Percentiles rank a stretch among this genome's conserved stretches.
phyloP scores from a whole-genome alignment of 2,797 vertebrate species.

The Glossophaga mutica region DNA sequence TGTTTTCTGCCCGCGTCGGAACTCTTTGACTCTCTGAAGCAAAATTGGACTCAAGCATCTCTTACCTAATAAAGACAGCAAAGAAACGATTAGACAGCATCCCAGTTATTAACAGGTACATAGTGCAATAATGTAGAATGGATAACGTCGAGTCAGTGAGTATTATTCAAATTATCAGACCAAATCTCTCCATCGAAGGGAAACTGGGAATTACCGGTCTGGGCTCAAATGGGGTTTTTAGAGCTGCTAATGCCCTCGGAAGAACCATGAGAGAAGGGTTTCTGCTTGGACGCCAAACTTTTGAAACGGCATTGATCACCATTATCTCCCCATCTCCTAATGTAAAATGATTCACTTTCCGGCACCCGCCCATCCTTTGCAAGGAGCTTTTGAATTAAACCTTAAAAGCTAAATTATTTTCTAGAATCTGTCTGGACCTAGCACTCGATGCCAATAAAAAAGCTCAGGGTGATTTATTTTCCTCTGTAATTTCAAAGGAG shows the following conservation, averaged over 20 bases:
- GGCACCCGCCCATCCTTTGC: neutral
- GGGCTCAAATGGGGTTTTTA: slow-evolving; percentile 46
- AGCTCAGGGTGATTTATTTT: slow-evolving; percentile 50
- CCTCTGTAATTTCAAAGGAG: slow-evolving; percentile 44
- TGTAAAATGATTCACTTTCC: slow-evolving; percentile 25
- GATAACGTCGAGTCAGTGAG: neutral
- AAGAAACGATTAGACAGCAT: neutral
- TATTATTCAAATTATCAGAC: neutral
- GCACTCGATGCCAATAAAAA: neutral
- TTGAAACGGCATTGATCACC: slow-evolving; percentile 61
- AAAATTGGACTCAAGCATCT: neutral
- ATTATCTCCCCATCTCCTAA: slow-evolving; percentile 56
- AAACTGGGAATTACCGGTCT: slow-evolving; percentile 37
- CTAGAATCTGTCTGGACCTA: neutral
- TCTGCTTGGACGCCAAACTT: slow-evolving; percentile 56
- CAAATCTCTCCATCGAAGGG: neutral
- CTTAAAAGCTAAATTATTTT: slow-evolving; percentile 44
- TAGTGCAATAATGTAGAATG: neutral
- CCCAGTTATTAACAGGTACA: neutral
- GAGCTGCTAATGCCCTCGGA: slow-evolving; percentile 56
- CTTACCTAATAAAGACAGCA: neutral
- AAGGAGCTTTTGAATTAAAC: slow-evolving; percentile 48
- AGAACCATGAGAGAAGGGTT: slow-evolving; percentile 57
- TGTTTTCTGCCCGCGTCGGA: neutral
- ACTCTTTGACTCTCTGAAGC: neutral